These are phyloP conservation scores for Perdita meconis DNA, from an alignment of 2,888 invertebrate genomes.

Conservation along the genomic window DNA sequence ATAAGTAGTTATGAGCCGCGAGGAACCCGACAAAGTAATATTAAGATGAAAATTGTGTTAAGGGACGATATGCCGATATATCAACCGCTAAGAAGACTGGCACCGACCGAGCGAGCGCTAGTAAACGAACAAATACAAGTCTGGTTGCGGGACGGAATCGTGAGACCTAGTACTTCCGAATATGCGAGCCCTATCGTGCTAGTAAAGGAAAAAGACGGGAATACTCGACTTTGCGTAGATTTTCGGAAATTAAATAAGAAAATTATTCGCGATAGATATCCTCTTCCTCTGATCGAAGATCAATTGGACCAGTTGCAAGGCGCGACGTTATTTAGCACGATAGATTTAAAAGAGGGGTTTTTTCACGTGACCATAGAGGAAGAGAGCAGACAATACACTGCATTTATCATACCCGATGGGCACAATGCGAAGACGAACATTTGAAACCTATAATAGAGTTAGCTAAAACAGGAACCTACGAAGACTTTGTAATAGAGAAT, in stretches of 20 bases:
- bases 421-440: too few species aligned
- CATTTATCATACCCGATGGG: background rate
- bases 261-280: background rate
- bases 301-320: background rate
- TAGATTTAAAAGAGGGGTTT: background rate
- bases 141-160: background rate
- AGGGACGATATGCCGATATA: background rate
- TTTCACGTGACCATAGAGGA: background rate
- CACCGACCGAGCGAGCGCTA: background rate
- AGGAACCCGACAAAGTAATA: too few species aligned
- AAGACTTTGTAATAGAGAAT: too few species aligned
- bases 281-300: slow-evolving; percentile 2
- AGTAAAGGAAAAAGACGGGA: background rate
- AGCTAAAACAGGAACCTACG: too few species aligned
- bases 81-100: background rate
- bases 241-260: background rate
- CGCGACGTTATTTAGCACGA: background rate
- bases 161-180: background rate
- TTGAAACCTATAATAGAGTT: too few species aligned
- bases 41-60: background rate
- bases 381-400: slow-evolving; percentile 2
- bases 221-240: background rate
- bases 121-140: background rate
- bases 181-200: slow-evolving; percentile 1
- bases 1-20: background rate